Evolutionary conservation across 1,140 invertebrate genomes (phyloP).

Genomic region (Heliconius melpomene): DNA sequence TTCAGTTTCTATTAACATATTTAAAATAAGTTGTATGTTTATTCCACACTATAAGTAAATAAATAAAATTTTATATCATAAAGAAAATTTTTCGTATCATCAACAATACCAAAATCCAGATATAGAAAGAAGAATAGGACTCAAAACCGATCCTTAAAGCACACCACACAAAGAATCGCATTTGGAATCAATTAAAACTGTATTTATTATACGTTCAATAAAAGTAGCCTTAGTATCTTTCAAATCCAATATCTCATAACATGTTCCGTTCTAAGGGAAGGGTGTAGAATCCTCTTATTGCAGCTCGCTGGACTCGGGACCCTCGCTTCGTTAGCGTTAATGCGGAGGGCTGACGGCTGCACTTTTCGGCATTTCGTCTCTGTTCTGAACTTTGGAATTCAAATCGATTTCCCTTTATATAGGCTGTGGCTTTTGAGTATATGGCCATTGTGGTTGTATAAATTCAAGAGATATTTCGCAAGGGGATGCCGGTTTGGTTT

Average conservation of each 20-base stretch:
- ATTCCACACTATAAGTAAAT: no score
- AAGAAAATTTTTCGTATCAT: neutral
- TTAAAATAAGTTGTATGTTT: neutral
- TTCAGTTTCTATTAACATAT: neutral
- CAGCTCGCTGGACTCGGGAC: constrained; percentile 67
- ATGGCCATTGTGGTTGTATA: constrained; percentile 30
- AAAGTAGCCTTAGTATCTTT: constrained; percentile 9
- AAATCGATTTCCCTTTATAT: constrained; percentile 44
- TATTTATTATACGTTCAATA: constrained; percentile 3
- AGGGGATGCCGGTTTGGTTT: constrained; percentile 16
- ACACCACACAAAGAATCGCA: constrained; percentile 1
- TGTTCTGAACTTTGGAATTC: constrained; percentile 47
- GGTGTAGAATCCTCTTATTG: constrained; percentile 78
- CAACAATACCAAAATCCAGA: neutral
- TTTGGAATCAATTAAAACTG: constrained; percentile 14
- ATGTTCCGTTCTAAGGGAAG: constrained; percentile 49
- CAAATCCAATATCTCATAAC: constrained; percentile 35
- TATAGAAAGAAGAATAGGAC: neutral
- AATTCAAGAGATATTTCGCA: constrained; percentile 27
- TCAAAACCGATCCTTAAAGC: neutral
- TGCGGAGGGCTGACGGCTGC: constrained; percentile 68
- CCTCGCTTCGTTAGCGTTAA: constrained; percentile 69
- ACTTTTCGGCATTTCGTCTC: constrained; percentile 60
- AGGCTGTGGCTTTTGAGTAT: constrained; percentile 33
- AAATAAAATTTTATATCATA: neutral